A percentile compares a stretch with the other conserved stretches of the same genome.
Evolutionary conservation across 1,140 invertebrate genomes (phyloP).

Genomic region (Venturia canescens): DNA sequence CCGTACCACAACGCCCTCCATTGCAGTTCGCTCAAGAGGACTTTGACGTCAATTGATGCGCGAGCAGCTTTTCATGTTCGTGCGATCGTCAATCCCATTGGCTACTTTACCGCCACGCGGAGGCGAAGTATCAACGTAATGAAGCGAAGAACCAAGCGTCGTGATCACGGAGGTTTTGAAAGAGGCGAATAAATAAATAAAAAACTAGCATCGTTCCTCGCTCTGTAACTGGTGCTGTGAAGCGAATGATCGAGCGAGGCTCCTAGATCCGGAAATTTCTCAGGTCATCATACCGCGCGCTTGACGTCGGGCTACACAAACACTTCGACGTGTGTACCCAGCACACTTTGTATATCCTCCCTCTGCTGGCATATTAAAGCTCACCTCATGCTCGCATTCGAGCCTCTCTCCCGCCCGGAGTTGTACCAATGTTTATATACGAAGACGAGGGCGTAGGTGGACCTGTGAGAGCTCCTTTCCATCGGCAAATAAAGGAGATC

Average conservation of each 20-base stretch:
- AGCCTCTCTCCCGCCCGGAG: background rate
- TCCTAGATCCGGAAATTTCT: constrained; percentile 33
- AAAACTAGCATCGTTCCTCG: background rate
- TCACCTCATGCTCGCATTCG: background rate
- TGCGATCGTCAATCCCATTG: no score
- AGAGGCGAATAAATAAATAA: background rate
- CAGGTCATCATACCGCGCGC: constrained; percentile 10
- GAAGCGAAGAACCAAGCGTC: no score
- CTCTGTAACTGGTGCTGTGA: background rate
- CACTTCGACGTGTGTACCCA: constrained; percentile 10
- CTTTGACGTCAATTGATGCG: no score
- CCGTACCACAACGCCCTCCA: background rate
- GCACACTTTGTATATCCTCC: constrained; percentile 6
- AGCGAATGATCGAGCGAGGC: constrained; percentile 32
- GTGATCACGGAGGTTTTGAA: no score
- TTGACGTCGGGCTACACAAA: background rate
- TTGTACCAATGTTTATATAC: background rate
- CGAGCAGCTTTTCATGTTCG: no score
- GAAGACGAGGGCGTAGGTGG: constrained; percentile 6
- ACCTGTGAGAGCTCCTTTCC: constrained; percentile 1
- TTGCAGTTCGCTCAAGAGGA: no score
- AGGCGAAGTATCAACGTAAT: no score
- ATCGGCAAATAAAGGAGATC: constrained; percentile 9
- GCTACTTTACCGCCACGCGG: no score
- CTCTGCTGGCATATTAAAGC: background rate